Base-by-base conservation (phyloP, 1,140 invertebrate species). In the Zaprionus africanus region DNA sequence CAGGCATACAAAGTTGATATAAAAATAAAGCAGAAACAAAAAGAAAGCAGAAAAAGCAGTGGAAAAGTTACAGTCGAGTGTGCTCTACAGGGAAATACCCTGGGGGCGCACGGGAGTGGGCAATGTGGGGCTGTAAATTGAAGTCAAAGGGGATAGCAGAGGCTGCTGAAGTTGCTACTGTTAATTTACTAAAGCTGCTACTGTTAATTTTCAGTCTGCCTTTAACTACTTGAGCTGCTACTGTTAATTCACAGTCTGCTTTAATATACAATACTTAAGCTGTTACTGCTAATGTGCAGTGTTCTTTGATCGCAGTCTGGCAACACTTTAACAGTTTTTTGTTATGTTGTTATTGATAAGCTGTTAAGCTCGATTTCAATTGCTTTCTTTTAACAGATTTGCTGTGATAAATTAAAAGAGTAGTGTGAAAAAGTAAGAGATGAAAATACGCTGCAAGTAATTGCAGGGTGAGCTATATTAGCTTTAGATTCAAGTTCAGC, bases 1-100 rank as follows among this genome's bases (percentile, higher is more conserved):
- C 77, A 78, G 66, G 62, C 77, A 87, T 78, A 86, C 76, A 82
- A 87, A 79, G 67, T 80, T 87, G 80, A 78, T 78, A 87, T 82
- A 87, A 82, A 87, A 86, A 86, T 85, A 82, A 76, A 76, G 76
- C 69, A 69, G 22, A 74, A 78, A 71, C 54, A 60, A 56, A 72
- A 72, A 60, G 22, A 34, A 9, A 11, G 19, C 63, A 65, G 65
- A 49, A 58, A 53, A 70, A 64, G 64, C 62, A 56, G 31, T 41
- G 38, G 12, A 31, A 65, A 60, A 68, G 46, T 31, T 71, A 71
- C 28, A 71, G 26, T 43, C n/a, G 26, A 22, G 54, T 41, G 56
- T 65, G 46, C 61, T 76, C 36, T 36, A 59, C 56, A 53, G 31
- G 26, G 9, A 59, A 70, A 75, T 75, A 70, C 67, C 66, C 53